phyloP scores from a whole-genome alignment of 2,113 vertebrate genomes.

The Hirundichthys speculiger region DNA sequence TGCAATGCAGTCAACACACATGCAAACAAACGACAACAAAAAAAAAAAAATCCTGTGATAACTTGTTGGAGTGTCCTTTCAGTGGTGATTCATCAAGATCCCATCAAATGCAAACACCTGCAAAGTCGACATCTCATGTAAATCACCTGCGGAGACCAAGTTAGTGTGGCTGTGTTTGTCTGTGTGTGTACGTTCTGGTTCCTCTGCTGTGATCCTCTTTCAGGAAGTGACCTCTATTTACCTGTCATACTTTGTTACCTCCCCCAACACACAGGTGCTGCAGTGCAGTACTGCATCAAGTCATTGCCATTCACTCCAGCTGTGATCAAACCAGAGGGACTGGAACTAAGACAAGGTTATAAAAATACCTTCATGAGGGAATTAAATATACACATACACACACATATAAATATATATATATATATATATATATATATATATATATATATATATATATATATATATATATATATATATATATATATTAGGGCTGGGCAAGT shows the following conservation, averaged over 20 bases:
- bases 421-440: too few species aligned
- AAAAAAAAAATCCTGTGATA: constrained; percentile 54
- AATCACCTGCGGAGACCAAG: constrained; percentile 63
- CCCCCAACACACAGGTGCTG: constrained; percentile 39
- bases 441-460: too few species aligned
- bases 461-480: too few species aligned
- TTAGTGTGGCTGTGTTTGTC: constrained; percentile 20
- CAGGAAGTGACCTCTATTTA: constrained; percentile 75
- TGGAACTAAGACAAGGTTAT: background rate
- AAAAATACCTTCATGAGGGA: constrained; percentile 5
- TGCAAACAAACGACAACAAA: constrained; percentile 29
- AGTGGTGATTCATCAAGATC: constrained; percentile 69
- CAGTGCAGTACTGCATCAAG: constrained; percentile 57
- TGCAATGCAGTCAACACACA: constrained; percentile 24
- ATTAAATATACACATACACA: background rate
- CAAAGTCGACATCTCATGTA: constrained; percentile 67
- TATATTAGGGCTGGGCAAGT: too few species aligned
- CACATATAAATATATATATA: too few species aligned
- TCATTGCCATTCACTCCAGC: constrained; percentile 37
- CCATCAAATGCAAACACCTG: constrained; percentile 71
- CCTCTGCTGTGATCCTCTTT: constrained; percentile 54
- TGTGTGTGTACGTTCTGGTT: constrained; percentile 22
- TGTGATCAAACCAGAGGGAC: background rate
- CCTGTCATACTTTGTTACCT: constrained; percentile 68
- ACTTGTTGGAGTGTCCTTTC: constrained; percentile 59